Evolutionary conservation across 2,888 invertebrate genomes (phyloP).

Genomic region (Orchestes rusci): DNA sequence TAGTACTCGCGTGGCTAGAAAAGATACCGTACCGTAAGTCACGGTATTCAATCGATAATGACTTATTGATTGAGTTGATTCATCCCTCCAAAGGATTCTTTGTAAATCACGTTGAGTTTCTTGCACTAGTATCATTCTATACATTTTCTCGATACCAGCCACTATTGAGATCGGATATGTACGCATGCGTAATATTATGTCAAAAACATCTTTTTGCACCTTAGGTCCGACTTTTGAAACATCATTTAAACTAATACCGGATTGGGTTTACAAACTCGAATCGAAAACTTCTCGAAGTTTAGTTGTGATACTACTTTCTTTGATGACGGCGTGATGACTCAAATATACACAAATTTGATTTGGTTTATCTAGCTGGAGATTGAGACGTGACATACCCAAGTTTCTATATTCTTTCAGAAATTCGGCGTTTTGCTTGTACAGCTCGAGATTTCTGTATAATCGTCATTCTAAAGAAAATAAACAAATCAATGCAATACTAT

Average conservation of each 20-base stretch:
- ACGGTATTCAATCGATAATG: conserved; percentile 13
- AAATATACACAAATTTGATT: conserved; percentile 9
- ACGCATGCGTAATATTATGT: conserved; percentile 6
- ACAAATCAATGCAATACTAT: conserved; percentile 5
- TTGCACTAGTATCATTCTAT: conserved; percentile 5
- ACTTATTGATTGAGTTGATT: not conserved
- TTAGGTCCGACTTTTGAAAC: conserved; percentile 11
- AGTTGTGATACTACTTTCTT: conserved; percentile 9
- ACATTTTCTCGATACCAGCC: conserved; percentile 13
- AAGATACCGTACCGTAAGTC: conserved; percentile 7
- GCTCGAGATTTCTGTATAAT: not conserved
- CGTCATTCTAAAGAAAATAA: conserved; percentile 5
- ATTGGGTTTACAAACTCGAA: not conserved
- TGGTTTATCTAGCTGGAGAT: not conserved
- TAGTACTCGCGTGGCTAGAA: conserved; percentile 15
- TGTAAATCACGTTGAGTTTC: conserved; percentile 1
- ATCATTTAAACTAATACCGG: conserved; percentile 13
- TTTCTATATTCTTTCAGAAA: conserved; percentile 10
- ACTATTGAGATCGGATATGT: conserved; percentile 7
- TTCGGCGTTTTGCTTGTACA: conserved; percentile 3
- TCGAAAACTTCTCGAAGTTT: conserved; percentile 13
- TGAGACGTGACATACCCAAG: conserved; percentile 8
- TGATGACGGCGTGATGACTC: conserved; percentile 14
- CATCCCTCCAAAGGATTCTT: conserved; percentile 11
- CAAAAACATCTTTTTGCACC: conserved; percentile 14